Base-by-base conservation (phyloP, 2,113 vertebrate species). In the Coptodon rendalli region DNA sequence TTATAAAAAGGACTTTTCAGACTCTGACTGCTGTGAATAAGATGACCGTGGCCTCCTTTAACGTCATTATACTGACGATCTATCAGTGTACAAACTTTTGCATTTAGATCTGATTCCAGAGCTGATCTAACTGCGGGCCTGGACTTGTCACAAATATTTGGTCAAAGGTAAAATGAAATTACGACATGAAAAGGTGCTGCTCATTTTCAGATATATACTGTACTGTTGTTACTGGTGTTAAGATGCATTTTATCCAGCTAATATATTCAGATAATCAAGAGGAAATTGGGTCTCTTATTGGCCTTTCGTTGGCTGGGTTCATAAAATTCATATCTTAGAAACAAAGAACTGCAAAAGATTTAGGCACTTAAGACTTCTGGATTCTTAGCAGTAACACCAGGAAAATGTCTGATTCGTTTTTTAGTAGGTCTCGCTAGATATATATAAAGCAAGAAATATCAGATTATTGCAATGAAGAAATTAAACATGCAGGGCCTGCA, bases 1-100 rank as follows among this genome's bases (percentile, higher is more conserved):
- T 43, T 71, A 45, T 76, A 45, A 29, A 76, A 27, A 17, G 14
- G n/a, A 43, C 66, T 24, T 71, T 71, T 71, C n/a, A 71, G 63
- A 40, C 63, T 13, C 2, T 19, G 12, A 71, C 13, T 4, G 3
- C 12, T 24, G 12, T 43, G 0, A 71, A 14, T 43, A 14, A 68
- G 63, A 22, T 68, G 2, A 9, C 63, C 0, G 66, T 71, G 3
- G n/a, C 36, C 36, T 71, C 66, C 38, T 22, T 22, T 63, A n/a
- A 40, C 36, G 24, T 40, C 12, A 40, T 40, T 40, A 40, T 24
- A 40, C 12, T 40, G 63, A 43, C 2, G 1, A 6, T 14, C 7
- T 5, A 43, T 16, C 38, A 24, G 0, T 71, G n/a, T 14, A 43
- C 3, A 71, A 24, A 43, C n/a, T 9, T 71, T 16, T 43, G 66